A percentile compares a stretch with the other conserved stretches of the same genome.
Evolutionary conservation across 2,888 invertebrate genomes (phyloP).

Genomic region (Ochropleura plecta): DNA sequence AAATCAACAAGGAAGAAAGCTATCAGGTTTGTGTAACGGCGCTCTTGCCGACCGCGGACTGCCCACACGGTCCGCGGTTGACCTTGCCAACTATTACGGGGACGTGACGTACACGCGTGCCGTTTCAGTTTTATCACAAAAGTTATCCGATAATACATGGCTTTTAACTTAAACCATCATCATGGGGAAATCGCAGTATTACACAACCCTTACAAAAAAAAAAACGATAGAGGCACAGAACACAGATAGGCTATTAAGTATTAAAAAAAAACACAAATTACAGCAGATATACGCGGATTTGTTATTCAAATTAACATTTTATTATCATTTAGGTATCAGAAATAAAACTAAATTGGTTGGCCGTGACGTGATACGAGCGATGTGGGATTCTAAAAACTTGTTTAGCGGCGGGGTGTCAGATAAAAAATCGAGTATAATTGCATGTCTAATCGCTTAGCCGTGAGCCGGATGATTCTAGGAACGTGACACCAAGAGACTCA

Average conservation of each 20-base stretch:
- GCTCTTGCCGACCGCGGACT: conserved; percentile 23
- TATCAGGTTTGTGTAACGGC: conserved; percentile 43
- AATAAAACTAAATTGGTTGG: conserved; percentile 53
- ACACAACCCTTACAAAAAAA: conserved; percentile 11
- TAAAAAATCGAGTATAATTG: conserved; percentile 71
- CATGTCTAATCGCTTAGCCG: conserved; percentile 68
- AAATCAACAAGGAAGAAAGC: conserved; percentile 56
- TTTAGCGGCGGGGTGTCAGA: conserved; percentile 63
- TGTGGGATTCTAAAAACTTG: conserved; percentile 67
- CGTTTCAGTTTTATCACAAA: conserved; percentile 45
- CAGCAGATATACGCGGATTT: conserved; percentile 13
- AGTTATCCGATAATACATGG: conserved; percentile 25
- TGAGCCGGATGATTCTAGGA: conserved; percentile 60
- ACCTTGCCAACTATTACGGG: conserved; percentile 51
- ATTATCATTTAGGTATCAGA: conserved; percentile 26
- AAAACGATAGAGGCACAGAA: background rate
- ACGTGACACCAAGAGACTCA: conserved; percentile 36
- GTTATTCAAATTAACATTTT: conserved; percentile 41
- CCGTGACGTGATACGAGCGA: conserved; percentile 57
- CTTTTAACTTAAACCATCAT: conserved; percentile 28
- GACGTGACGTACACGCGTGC: conserved; percentile 39
- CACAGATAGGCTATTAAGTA: background rate
- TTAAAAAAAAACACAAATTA: conserved; percentile 26
- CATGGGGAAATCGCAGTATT: conserved; percentile 4
- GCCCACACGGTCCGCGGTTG: conserved; percentile 12